Evolutionary conservation across 2,888 invertebrate species (phyloP).

Genomic region (Sminthurinus aureus): DNA sequence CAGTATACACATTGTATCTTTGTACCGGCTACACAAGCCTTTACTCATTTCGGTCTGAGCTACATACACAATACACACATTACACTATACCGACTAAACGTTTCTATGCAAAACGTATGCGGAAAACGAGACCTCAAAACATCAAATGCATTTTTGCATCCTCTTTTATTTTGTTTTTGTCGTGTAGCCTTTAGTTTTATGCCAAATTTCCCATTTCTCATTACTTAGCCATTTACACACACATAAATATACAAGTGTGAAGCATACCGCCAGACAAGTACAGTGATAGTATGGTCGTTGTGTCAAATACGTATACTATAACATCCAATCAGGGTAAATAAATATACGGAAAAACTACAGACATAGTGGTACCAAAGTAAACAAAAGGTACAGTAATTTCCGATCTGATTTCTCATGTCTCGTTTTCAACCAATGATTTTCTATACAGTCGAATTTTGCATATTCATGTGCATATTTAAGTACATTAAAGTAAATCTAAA

Average conservation of each 20-base stretch:
- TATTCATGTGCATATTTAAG: too few species aligned
- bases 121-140: slow-evolving; percentile 1
- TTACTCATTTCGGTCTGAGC: not conserved
- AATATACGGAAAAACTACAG: not conserved
- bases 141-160: not conserved
- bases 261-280: not conserved
- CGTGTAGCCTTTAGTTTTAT: not conserved
- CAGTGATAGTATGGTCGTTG: not conserved
- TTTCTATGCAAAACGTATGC: not conserved
- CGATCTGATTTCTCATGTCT: not conserved
- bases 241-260: too few species aligned
- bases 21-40: not conserved
- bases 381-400: not conserved
- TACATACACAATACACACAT: too few species aligned
- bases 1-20: not conserved
- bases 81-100: not conserved
- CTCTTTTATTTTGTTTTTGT: not conserved
- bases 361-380: not conserved
- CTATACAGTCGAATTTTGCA: too few species aligned
- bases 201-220: not conserved
- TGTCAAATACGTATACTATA: not conserved
- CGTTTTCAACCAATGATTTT: too few species aligned
- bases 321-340: not conserved
- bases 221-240: not conserved
- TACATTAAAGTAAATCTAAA: too few species aligned